These are phyloP conservation scores for Palythoa grandis DNA, from an alignment of 92 coral and sea anemone genomes.

Conservation along the genomic window DNA sequence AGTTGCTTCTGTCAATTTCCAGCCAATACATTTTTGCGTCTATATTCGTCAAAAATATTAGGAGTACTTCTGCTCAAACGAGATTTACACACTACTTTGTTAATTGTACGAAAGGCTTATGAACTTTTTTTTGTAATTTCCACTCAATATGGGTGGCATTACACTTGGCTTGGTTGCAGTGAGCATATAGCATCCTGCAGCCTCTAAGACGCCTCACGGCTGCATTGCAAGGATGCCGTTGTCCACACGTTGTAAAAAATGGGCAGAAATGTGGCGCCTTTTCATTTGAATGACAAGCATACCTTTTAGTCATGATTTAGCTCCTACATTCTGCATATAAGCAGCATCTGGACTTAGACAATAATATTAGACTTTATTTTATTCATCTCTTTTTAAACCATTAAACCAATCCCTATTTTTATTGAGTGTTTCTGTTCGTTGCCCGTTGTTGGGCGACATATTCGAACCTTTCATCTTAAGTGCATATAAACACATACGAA, in stretches of 20 bases:
- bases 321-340: not conserved
- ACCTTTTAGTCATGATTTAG: slow-evolving; percentile 1
- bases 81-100: not conserved
- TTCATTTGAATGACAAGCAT: slow-evolving; percentile 1
- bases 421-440: too few species aligned
- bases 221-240: slow-evolving; percentile 20
- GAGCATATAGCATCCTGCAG: not conserved
- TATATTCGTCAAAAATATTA: not conserved
- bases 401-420: not conserved
- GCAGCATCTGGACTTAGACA: not conserved
- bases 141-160: slow-evolving; percentile 4
- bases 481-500: too few species aligned
- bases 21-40: not conserved
- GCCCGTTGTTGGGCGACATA: too few species aligned
- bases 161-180: not conserved
- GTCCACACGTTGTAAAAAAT: not conserved
- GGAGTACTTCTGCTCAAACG: not conserved
- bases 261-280: slow-evolving; percentile 25
- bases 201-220: slow-evolving; percentile 7
- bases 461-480: too few species aligned
- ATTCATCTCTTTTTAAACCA: not conserved
- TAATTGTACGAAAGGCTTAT: not conserved
- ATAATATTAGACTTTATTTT: not conserved
- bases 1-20: too few species aligned
- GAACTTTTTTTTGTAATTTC: not conserved